Evolutionary conservation across 2,113 vertebrate genomes (phyloP), one percentile per base, ranked within the genome.

Genomic region (Eidolon helvum): DNA sequence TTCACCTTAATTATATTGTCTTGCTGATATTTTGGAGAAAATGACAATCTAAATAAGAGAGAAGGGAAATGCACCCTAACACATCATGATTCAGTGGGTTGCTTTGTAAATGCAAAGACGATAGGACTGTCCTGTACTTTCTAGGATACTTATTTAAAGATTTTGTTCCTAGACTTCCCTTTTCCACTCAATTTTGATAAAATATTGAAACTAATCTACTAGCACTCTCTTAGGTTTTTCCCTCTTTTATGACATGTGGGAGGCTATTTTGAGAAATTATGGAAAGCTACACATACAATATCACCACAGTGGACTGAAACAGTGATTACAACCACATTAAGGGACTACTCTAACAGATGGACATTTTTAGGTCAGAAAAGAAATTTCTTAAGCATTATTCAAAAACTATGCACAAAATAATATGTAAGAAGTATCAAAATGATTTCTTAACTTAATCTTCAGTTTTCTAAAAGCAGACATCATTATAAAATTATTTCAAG

Each of bases 1-100:
- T 61, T 77, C 28, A 91, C 35, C 63, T 93, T 90, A 50, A 88
- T 79, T 59, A 79, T 85, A 63, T 91, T 90, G 9, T 88, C 40
- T 18, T 28, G 72, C 59, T 63, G 11, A 59, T 53, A 35, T 61
- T 89, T 87, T 95, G 16, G 68, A 87, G 68, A 72, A 96, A 86
- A 55, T 71, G 61, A 43, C 7, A 18, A 66, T 21, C 68, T 43
- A 94, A n/a, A 55, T 87, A 91, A 93, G 22, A 50, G 30, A 66
- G 30, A 87, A 84, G 30, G 8, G 8, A 97, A 87, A 65, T 87
- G 83, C 11, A 35, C 5, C 5, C 35, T 28, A 83, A 11, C 61
- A 38, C 1, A 33, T 38, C 14, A 30, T 12, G n/a, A 63, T 45
- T 63, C 50, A 53, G 15, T 55, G 48, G 38, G 9, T 61, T 83